phyloP scores from a whole-genome alignment of 2,113 vertebrate species.

The Vidua chalybeata region DNA sequence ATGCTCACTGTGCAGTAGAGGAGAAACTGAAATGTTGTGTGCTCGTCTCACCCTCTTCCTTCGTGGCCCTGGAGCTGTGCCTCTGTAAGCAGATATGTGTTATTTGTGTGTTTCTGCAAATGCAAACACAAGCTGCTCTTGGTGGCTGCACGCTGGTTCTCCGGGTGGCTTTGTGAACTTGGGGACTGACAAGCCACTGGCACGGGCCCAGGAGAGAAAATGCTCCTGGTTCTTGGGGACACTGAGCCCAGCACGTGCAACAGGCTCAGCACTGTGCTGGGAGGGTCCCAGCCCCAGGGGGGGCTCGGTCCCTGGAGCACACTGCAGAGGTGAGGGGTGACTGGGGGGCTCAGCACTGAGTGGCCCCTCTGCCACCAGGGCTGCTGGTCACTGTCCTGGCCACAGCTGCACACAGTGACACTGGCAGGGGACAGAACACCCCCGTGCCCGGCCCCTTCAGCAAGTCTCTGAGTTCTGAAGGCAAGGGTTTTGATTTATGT shows the following conservation, averaged over 20 bases:
- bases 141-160: neutral
- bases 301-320: rapidly evolving
- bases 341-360: neutral
- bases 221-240: neutral
- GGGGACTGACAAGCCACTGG: neutral
- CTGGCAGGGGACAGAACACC: neutral
- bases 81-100: neutral
- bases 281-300: neutral
- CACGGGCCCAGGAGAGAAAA: neutral
- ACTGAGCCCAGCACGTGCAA: neutral
- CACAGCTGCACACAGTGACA: neutral
- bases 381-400: neutral
- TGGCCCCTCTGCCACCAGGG: neutral
- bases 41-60: neutral
- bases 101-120: neutral
- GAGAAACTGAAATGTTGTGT: neutral
- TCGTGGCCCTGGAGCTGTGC: neutral
- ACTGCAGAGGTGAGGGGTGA: neutral
- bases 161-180: neutral
- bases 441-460: rapidly evolving
- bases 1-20: neutral
- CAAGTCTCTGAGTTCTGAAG: neutral
- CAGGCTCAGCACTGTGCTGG: neutral
- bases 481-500: neutral
- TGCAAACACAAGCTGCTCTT: neutral